These are phyloP conservation scores for Pseudomyrmex pallidus DNA, from an alignment of 1,140 invertebrate genomes.

Conservation along the genomic window DNA sequence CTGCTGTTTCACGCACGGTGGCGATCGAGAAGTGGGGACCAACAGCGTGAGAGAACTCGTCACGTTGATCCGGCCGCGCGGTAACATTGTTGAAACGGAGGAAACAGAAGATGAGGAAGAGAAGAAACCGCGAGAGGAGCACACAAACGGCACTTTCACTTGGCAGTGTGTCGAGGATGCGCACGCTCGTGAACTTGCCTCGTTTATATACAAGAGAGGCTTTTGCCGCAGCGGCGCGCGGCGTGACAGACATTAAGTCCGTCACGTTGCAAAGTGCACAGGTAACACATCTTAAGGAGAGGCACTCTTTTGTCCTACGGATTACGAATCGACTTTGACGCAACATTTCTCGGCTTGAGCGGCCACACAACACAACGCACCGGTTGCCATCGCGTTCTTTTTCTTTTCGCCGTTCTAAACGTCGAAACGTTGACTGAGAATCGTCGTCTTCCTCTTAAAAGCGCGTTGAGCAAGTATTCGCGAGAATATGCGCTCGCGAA, in stretches of 20 bases:
- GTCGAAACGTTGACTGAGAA: not conserved
- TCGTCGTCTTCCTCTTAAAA: not conserved
- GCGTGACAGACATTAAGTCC: slow-evolving; percentile 50
- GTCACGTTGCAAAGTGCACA: slow-evolving; percentile 22
- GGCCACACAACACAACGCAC: no score
- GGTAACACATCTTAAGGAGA: no score
- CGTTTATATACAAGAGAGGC: not conserved
- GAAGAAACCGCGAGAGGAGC: slow-evolving; percentile 56
- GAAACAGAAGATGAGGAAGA: slow-evolving; percentile 52
- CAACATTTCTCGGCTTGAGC: not conserved
- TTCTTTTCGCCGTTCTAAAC: not conserved
- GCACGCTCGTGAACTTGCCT: slow-evolving; percentile 77
- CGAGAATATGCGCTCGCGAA: no score
- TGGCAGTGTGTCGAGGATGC: slow-evolving; percentile 72
- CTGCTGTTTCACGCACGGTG: not conserved
- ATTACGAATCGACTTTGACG: slow-evolving; percentile 45
- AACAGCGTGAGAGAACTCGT: slow-evolving; percentile 62
- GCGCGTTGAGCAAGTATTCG: not conserved
- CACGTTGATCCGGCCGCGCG: slow-evolving; percentile 32
- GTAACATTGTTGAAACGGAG: slow-evolving; percentile 9
- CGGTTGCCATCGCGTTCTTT: slow-evolving; percentile 1
- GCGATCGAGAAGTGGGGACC: slow-evolving; percentile 29
- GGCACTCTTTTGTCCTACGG: slow-evolving; percentile 41
- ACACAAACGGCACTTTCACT: slow-evolving; percentile 75
- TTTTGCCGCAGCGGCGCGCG: not conserved